A percentile compares a stretch with the other conserved stretches of the same genome.
Evolutionary conservation across 2,797 vertebrate genomes (phyloP).

Genomic region (Mormyrus proboscirostris): DNA sequence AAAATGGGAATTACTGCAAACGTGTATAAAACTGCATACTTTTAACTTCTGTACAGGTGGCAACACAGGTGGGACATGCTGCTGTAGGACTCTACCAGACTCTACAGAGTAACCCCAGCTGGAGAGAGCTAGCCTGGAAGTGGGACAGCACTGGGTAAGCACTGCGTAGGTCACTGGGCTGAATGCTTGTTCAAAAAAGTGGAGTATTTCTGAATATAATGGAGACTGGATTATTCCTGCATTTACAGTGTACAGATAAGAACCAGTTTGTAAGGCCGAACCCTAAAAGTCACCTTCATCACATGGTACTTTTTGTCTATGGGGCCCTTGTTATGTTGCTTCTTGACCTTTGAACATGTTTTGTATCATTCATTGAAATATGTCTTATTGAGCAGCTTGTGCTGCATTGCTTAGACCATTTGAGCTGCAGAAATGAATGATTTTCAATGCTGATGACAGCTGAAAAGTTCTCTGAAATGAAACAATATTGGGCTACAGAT

Average conservation of each 20-base stretch:
- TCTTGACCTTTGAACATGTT: background rate
- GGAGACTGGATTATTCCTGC: background rate
- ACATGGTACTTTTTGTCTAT: background rate
- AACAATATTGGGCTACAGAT: background rate
- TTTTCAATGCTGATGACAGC: background rate
- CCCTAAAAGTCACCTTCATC: background rate
- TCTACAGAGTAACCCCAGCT: slow-evolving; percentile 67
- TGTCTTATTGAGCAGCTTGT: background rate
- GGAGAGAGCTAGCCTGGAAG: slow-evolving; percentile 69
- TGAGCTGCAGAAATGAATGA: background rate
- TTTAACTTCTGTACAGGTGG: slow-evolving; percentile 52
- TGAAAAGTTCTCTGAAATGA: background rate
- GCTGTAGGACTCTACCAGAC: slow-evolving; percentile 71
- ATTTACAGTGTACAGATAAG: background rate
- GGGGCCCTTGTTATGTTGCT: background rate
- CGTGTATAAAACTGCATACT: background rate
- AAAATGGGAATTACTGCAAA: background rate
- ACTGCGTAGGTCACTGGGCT: background rate
- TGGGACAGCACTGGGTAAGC: slow-evolving; percentile 75
- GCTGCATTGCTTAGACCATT: background rate
- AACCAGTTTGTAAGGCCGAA: background rate
- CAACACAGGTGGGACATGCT: slow-evolving; percentile 73
- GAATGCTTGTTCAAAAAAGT: background rate
- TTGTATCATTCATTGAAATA: background rate
- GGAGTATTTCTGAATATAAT: background rate